Conservation (phyloP, 2,113 vertebrate species). For the Tamias sibiricus region DNA sequence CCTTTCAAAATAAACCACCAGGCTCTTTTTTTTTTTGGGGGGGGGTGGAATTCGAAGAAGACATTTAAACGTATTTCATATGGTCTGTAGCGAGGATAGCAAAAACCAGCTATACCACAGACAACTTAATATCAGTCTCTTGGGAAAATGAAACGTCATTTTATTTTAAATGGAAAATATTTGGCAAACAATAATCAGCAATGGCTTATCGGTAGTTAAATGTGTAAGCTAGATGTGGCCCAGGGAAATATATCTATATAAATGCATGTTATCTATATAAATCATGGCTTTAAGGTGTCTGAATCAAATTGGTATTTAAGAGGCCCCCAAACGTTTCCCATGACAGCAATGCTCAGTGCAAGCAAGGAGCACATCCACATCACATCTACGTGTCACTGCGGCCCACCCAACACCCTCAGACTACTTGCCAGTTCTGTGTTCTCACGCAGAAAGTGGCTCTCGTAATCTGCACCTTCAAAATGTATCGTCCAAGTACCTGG, state of each 20-base stretch:
- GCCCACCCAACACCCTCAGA: background rate
- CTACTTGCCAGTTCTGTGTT: slow-evolving; percentile 92
- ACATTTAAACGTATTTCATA: background rate
- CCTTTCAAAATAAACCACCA: background rate
- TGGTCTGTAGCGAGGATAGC: background rate
- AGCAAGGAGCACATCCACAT: background rate
- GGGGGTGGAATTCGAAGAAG: background rate
- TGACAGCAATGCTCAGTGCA: background rate
- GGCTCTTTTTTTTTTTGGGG: background rate
- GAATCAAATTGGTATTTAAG: background rate
- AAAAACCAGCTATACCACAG: background rate
- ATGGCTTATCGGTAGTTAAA: background rate
- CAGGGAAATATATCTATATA: background rate
- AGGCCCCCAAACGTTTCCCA: background rate
- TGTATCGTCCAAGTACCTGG: slow-evolving; percentile 97
- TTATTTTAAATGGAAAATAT: background rate
- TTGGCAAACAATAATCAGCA: background rate
- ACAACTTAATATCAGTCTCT: background rate
- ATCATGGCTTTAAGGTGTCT: background rate
- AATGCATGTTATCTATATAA: background rate
- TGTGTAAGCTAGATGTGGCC: fast-evolving
- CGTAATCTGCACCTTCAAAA: slow-evolving; percentile 97
- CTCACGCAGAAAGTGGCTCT: slow-evolving; percentile 93
- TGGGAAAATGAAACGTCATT: background rate
- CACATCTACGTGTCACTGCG: fast-evolving